These are phyloP conservation scores for Falco novaeseelandiae DNA, from an alignment of 2,797 vertebrate genomes.

Conservation along the genomic window DNA sequence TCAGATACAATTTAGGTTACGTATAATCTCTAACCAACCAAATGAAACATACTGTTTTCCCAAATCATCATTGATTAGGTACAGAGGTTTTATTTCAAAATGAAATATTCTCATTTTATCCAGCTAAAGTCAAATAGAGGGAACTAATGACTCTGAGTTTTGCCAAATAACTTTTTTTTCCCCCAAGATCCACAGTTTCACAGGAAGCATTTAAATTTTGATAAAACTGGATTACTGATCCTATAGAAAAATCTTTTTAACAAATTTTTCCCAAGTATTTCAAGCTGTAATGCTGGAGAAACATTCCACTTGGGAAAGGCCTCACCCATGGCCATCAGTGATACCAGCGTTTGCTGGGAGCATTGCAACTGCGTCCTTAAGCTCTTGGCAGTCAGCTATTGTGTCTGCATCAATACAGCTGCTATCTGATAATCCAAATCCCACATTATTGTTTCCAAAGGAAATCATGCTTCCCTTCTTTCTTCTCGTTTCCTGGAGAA, in stretches of 20 bases:
- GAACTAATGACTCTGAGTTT: not conserved
- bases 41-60: not conserved
- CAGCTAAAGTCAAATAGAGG: not conserved
- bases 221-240: not conserved
- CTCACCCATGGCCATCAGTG: not conserved
- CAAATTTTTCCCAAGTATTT: not conserved
- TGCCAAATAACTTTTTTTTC: not conserved
- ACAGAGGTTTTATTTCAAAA: not conserved
- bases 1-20: not conserved
- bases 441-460: not conserved
- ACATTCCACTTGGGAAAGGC: not conserved
- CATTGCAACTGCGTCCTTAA: not conserved
- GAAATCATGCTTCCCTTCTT: constrained; percentile 15
- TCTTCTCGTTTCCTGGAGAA: not conserved
- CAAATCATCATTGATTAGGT: not conserved
- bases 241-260: not conserved
- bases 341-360: not conserved
- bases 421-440: not conserved
- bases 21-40: not conserved
- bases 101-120: not conserved
- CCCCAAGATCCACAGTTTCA: not conserved
- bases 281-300: not conserved
- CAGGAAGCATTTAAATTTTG: not conserved
- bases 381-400: not conserved
- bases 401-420: not conserved